Evolutionary conservation across 92 coral and sea anemone species (phyloP).

Genomic region (Palythoa grandis): DNA sequence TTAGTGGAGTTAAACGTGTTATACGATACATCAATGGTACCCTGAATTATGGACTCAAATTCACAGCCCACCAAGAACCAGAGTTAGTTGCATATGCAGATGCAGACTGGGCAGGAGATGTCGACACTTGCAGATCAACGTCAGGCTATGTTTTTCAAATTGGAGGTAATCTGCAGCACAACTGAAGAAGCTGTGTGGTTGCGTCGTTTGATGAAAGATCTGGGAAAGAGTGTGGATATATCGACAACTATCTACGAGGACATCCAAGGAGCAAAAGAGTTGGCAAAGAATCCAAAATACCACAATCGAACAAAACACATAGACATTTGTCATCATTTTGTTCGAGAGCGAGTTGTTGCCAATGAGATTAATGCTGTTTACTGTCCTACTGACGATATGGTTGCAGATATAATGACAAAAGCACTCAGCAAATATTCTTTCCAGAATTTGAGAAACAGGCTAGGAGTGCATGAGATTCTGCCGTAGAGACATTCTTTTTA

Average conservation of each 20-base stretch:
- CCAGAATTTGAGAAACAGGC: not conserved
- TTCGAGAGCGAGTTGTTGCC: not conserved
- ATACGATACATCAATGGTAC: constrained; percentile 71
- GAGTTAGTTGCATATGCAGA: constrained; percentile 51
- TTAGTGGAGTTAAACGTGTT: constrained; percentile 47
- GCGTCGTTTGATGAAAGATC: constrained; percentile 24
- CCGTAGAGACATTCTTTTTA: too few relatives aligned
- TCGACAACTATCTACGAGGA: not conserved
- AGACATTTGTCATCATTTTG: too few relatives aligned
- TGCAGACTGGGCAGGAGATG: constrained; percentile 58
- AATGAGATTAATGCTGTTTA: not conserved
- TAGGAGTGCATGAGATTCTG: not conserved
- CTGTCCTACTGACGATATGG: not conserved
- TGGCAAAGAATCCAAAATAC: not conserved
- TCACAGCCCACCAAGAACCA: constrained; percentile 38
- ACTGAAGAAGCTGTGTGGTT: constrained; percentile 37
- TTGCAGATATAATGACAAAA: not conserved
- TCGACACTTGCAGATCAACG: constrained; percentile 41
- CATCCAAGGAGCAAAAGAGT: not conserved
- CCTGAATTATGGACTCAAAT: constrained; percentile 55
- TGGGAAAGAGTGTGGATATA: constrained; percentile 28
- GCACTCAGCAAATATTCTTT: not conserved
- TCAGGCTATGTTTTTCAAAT: constrained; percentile 44
- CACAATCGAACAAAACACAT: too few relatives aligned
- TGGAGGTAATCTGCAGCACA: constrained; percentile 38